phyloP scores from a whole-genome alignment of 2,113 vertebrate species.

The Caranx ignobilis region DNA sequence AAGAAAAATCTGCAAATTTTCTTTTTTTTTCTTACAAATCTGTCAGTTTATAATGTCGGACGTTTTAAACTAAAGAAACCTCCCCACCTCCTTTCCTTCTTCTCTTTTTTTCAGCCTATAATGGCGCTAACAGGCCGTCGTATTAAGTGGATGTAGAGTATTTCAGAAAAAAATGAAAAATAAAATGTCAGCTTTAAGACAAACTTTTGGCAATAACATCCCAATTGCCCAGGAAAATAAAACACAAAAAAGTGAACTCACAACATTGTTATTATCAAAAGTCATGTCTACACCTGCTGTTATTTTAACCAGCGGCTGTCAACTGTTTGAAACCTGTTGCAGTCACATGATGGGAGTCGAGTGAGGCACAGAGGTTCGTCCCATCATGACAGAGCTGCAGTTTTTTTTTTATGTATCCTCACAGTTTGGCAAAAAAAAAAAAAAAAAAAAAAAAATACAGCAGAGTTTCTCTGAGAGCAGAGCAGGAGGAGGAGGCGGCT shows the following conservation, averaged over 20 bases:
- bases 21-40: too few relatives aligned
- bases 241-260: background rate
- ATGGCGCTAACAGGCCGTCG: too few relatives aligned
- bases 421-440: constrained; percentile 20
- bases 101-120: too few relatives aligned
- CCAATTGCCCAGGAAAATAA: background rate
- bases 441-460: background rate
- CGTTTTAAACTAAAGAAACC: too few relatives aligned
- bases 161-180: background rate
- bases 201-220: constrained; percentile 21
- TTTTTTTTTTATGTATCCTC: background rate
- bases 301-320: background rate
- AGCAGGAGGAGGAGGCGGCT: too few relatives aligned
- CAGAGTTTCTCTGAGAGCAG: background rate
- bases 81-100: too few relatives aligned
- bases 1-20: too few relatives aligned
- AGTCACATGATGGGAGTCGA: background rate
- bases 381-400: constrained; percentile 10
- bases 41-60: too few relatives aligned
- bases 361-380: constrained; percentile 39
- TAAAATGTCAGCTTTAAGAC: background rate
- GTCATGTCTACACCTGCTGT: background rate
- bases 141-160: too few relatives aligned
- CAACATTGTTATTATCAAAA: background rate
- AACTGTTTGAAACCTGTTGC: constrained; percentile 3